These are phyloP conservation scores for Melanotaenia maccullochi DNA, from an alignment of 2,797 vertebrate species.

Conservation along the genomic window DNA sequence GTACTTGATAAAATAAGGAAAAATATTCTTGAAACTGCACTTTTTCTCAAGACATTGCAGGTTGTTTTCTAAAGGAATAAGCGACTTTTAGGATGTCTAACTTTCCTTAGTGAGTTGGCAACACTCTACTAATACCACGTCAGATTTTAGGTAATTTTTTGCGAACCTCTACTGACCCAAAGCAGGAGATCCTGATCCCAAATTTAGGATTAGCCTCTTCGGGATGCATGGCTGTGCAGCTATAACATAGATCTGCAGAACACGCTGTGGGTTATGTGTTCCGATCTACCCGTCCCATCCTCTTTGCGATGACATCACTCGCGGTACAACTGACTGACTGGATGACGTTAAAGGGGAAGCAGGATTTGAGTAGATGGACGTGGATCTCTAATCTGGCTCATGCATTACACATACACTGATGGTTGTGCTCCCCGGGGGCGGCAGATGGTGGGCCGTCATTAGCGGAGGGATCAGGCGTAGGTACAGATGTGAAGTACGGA, in stretches of 20 bases:
- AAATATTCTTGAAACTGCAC: too few relatives aligned
- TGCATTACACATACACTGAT: constrained; percentile 38
- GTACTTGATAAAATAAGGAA: too few relatives aligned
- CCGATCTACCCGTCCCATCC: background rate
- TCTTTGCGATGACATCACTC: constrained; percentile 52
- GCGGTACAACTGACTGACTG: background rate
- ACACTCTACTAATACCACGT: too few relatives aligned
- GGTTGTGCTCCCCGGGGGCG: constrained; percentile 35
- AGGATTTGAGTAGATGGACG: constrained; percentile 55
- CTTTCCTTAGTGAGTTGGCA: too few relatives aligned
- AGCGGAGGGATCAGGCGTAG: constrained; percentile 34
- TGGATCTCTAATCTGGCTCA: constrained; percentile 60
- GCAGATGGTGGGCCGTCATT: constrained; percentile 81
- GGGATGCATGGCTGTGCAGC: too few relatives aligned
- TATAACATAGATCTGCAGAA: background rate
- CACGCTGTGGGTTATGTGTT: too few relatives aligned
- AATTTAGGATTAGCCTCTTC: too few relatives aligned
- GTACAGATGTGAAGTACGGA: constrained; percentile 25
- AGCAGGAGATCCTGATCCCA: too few relatives aligned
- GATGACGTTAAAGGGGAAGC: constrained; percentile 36
- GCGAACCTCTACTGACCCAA: background rate
- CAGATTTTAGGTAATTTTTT: too few relatives aligned
- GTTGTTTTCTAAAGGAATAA: too few relatives aligned
- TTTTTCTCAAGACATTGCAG: too few relatives aligned
- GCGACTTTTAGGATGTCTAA: too few relatives aligned